Evolutionary conservation across 1,140 invertebrate genomes (phyloP).

Genomic region (Sipha flava): DNA sequence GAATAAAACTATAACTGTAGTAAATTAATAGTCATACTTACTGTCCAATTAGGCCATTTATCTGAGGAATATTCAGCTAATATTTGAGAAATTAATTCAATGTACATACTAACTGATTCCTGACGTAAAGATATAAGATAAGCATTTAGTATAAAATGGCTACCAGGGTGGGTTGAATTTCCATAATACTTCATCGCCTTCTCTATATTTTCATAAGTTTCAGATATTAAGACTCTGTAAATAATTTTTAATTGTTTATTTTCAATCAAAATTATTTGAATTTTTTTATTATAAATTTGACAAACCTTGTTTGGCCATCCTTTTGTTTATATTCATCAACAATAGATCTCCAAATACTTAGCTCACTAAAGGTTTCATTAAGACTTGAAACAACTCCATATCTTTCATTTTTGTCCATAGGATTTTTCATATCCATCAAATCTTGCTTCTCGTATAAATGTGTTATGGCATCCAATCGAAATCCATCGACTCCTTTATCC

Average conservation of each 20-base stretch:
- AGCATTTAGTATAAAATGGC: slow-evolving; percentile 49
- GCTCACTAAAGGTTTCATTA: slow-evolving; percentile 51
- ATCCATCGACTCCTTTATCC: slow-evolving; percentile 59
- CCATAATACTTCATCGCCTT: slow-evolving; percentile 45
- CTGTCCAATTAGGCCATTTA: slow-evolving; percentile 52
- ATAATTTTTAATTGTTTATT: not conserved
- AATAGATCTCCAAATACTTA: slow-evolving; percentile 54
- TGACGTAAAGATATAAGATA: too few species aligned
- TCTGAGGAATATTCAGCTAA: slow-evolving; percentile 45
- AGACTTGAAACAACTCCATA: not conserved
- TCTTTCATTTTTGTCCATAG: slow-evolving; percentile 15
- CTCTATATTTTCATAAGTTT: slow-evolving; percentile 42
- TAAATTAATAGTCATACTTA: slow-evolving; percentile 36
- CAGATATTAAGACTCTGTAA: slow-evolving; percentile 45
- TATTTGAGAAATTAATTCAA: slow-evolving; percentile 50
- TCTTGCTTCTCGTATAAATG: slow-evolving; percentile 45
- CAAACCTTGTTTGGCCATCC: not conserved
- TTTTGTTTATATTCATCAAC: slow-evolving; percentile 49
- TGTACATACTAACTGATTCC: slow-evolving; percentile 43
- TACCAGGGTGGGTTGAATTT: slow-evolving; percentile 40
- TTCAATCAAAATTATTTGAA: not conserved
- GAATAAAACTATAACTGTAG: too few species aligned
- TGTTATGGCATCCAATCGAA: slow-evolving; percentile 55
- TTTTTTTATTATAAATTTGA: not conserved
- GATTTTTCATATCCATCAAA: slow-evolving; percentile 43